A percentile compares a stretch with the other conserved stretches of the same genome.
Evolutionary conservation across 2,113 vertebrate genomes (phyloP).

Genomic region (Cyanoderma ruficeps): DNA sequence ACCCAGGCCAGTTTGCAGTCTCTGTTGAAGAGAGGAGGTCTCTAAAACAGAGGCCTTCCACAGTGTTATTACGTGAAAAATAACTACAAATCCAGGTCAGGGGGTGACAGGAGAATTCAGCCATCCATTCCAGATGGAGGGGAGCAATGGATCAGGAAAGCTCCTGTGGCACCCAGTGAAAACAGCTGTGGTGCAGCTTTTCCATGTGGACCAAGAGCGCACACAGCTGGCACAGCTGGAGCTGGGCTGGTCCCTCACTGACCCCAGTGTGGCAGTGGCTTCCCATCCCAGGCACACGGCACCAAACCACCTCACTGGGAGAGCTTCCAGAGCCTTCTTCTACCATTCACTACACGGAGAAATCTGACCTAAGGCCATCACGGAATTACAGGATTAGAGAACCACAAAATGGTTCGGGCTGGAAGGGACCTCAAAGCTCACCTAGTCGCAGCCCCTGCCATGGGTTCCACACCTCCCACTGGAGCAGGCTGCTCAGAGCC

Average conservation of each 20-base stretch:
- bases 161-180: background rate
- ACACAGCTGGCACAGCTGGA: background rate
- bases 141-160: background rate
- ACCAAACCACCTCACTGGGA: background rate
- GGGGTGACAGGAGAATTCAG: background rate
- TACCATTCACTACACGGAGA: fast-evolving
- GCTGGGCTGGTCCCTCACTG: background rate
- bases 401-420: no score
- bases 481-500: background rate
- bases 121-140: background rate
- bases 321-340: background rate
- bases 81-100: background rate
- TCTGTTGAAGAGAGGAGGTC: background rate
- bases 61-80: background rate
- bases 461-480: background rate
- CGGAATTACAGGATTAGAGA: background rate
- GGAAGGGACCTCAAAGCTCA: background rate
- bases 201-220: fast-evolving
- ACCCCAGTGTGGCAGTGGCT: background rate
- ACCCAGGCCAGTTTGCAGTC: background rate
- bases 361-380: background rate
- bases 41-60: background rate
- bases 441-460: background rate
- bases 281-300: background rate
- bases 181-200: background rate